Base-by-base conservation (phyloP, 2,888 invertebrate genomes). In the Trissolcus japonicus region DNA sequence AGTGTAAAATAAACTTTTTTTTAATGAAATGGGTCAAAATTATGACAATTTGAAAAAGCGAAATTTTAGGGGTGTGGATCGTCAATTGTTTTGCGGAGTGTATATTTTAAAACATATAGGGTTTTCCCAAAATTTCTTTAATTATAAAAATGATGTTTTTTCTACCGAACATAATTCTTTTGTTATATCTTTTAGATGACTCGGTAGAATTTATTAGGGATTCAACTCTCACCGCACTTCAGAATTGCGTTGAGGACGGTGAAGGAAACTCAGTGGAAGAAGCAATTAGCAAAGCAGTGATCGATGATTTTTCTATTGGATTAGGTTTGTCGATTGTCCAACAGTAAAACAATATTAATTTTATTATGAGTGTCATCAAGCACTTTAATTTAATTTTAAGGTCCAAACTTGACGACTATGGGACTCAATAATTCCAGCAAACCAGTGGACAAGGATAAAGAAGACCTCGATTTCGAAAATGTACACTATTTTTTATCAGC, bases 391-490 rank as follows among this genome's bases (percentile, higher is more conserved):
- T 19, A 2, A 1, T 56, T 50, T 60, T 51, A 35, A 84, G 94
- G 93, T 61, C 95, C 95, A 0, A 93, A 95, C 82, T 91, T 95
- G 81, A 94, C 93, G 3, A 94, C 95, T 9, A 94, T 97, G 91
- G 96, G 96, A 16, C 90, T 96, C 2, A 93, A 91, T 0, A 90
- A 91, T 51, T 90, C 79, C 54, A 82, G 80, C 51, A 82, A 82
- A 17, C 76, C 63, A 14, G 11, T 41, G 0, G 69, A 13, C 1
- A 80, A 79, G 55, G 77, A 80, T n/a, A 54, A 69, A 25, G 19
- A 21, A 29, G 21, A 65, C 1, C 54, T 80, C 6, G 62, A 76
- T 3, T 81, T 80, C 66, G 81, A 81, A 73, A 80, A 80, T 46
- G 81, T 81, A 79, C 43, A 9, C 1, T 43, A 68, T 51, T 67